Percentiles rank a stretch among this genome's conserved stretches.
Conservation (phyloP, 2,113 vertebrate genomes). For the Neotoma lepida region DNA sequence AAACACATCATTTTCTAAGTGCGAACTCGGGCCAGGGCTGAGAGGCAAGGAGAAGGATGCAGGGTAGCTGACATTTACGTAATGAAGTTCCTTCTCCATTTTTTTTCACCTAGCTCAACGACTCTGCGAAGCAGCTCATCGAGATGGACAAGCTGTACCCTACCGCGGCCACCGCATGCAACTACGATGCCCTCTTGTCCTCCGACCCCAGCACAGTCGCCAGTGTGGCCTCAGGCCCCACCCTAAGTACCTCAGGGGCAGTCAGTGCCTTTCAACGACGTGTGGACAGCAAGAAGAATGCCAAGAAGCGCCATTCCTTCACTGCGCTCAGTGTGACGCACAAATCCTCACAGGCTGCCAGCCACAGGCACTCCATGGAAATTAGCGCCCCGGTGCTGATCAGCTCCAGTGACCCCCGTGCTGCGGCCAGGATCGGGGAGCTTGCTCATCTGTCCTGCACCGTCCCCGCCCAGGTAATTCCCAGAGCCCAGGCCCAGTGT, state of each 20-base stretch:
- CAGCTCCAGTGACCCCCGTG: constrained; percentile 96
- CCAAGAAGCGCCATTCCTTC: constrained; percentile 99
- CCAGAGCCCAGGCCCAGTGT: neutral
- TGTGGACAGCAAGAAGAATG: constrained; percentile 95
- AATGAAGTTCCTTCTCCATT: neutral
- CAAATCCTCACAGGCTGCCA: constrained; percentile 92
- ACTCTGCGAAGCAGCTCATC: constrained; percentile 97
- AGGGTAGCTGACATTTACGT: neutral
- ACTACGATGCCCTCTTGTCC: constrained; percentile 86
- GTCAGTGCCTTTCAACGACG: constrained; percentile 89
- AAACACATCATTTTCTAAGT: neutral
- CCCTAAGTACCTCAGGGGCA: constrained; percentile 83
- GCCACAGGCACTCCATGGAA: constrained; percentile 99
- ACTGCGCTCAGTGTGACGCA: constrained; percentile 96
- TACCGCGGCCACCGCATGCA: constrained; percentile 73
- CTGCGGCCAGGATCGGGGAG: constrained; percentile 94
- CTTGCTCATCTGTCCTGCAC: constrained; percentile 89
- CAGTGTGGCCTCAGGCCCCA: constrained; percentile 79
- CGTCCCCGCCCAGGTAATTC: constrained; percentile 88
- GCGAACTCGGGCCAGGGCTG: neutral
- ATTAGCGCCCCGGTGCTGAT: constrained; percentile 97
- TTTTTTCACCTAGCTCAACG: constrained; percentile 90
- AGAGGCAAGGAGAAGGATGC: neutral
- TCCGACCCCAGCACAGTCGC: constrained; percentile 80
- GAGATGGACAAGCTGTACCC: constrained; percentile 94